These are phyloP conservation scores for Dicranocentrus wangi DNA, from an alignment of 2,888 invertebrate species.

Conservation along the genomic window DNA sequence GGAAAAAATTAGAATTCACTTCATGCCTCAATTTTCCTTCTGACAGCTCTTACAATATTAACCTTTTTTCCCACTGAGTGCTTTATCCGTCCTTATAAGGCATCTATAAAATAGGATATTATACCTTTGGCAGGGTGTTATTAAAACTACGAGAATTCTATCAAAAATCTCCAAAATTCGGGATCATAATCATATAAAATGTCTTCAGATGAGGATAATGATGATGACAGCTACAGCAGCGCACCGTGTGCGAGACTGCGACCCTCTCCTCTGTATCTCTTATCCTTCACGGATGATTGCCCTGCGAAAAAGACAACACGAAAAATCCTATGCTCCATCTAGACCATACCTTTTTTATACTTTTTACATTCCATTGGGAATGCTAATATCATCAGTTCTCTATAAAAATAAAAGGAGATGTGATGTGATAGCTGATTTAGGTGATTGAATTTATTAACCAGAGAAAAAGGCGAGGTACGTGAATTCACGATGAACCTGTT, in stretches of 20 bases:
- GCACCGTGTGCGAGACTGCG: neutral
- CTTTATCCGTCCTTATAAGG: too few relatives aligned
- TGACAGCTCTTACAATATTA: constrained; percentile 47
- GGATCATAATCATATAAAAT: constrained; percentile 22
- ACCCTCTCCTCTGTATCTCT: neutral
- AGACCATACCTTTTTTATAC: constrained; percentile 7
- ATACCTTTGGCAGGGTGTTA: too few relatives aligned
- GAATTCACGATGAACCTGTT: constrained; percentile 43
- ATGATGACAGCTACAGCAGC: constrained; percentile 16
- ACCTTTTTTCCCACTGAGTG: constrained; percentile 7
- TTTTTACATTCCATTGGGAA: constrained; percentile 32
- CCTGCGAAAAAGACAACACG: neutral
- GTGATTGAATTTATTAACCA: constrained; percentile 61
- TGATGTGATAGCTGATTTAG: constrained; percentile 56
- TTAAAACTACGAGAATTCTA: too few relatives aligned
- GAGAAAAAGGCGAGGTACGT: constrained; percentile 22
- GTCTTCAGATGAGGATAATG: constrained; percentile 21
- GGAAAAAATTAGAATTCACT: constrained; percentile 55
- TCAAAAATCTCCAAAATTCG: neutral
- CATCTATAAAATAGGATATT: too few relatives aligned
- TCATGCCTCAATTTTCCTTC: constrained; percentile 48
- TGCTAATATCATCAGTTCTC: constrained; percentile 46
- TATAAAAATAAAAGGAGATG: constrained; percentile 54
- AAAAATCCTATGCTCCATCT: neutral
- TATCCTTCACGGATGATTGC: too few relatives aligned